phyloP scores from a whole-genome alignment of 2,113 vertebrate species.

The Ellobius talpinus region DNA sequence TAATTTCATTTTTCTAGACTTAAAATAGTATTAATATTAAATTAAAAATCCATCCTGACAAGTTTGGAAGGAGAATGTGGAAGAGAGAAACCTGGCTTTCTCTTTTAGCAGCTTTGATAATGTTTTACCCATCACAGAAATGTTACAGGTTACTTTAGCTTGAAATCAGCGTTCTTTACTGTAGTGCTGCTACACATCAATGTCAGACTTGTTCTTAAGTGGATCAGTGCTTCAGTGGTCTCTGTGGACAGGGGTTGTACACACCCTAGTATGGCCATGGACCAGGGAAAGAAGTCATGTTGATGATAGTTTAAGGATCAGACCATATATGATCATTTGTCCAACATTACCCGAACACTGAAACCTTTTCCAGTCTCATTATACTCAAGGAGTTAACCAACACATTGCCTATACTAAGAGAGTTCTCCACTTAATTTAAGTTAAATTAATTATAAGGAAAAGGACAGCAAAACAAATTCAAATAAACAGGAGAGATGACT shows the following conservation, averaged over 20 bases:
- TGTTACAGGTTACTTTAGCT: not conserved
- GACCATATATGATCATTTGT: not conserved
- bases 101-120: not conserved
- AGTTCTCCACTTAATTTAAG: not conserved
- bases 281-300: not conserved
- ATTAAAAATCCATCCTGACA: not conserved
- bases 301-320: not conserved
- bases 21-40: slow-evolving; percentile 23
- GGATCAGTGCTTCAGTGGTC: not conserved
- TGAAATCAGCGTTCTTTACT: not conserved
- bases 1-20: not conserved
- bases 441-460: not conserved
- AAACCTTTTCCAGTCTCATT: not conserved
- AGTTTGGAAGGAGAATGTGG: not conserved
- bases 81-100: not conserved
- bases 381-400: not conserved
- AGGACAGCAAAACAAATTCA: not conserved
- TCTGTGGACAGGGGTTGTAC: not conserved
- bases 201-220: not conserved
- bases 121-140: not conserved
- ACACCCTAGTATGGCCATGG: not conserved
- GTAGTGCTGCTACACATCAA: not conserved
- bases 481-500: not conserved
- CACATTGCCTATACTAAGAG: not conserved
- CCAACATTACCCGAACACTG: not conserved